Percentiles rank a stretch among this genome's conserved stretches.
These are phyloP conservation scores for Thyatira batis DNA, from an alignment of 2,888 invertebrate genomes.

Conservation along the genomic window DNA sequence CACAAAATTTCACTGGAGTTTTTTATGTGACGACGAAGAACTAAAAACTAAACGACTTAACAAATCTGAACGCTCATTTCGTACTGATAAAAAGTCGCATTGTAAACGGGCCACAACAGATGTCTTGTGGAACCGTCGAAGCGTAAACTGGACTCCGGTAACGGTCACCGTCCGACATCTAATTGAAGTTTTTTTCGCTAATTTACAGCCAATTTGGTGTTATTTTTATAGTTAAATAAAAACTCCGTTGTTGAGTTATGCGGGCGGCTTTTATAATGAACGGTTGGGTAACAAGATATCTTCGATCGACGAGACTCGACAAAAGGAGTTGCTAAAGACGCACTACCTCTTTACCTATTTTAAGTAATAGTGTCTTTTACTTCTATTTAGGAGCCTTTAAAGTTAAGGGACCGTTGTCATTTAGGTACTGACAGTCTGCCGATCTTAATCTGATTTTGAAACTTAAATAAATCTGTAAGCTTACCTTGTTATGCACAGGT, in stretches of 20 bases:
- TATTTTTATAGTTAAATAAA: slow-evolving; percentile 4
- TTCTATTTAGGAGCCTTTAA: too few relatives aligned
- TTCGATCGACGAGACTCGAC: not conserved
- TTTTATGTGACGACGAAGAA: not conserved
- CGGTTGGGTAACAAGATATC: not conserved
- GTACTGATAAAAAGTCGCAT: not conserved
- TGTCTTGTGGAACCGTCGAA: slow-evolving; percentile 5
- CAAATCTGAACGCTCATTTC: not conserved
- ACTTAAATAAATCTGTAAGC: too few relatives aligned
- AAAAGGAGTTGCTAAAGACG: too few relatives aligned
- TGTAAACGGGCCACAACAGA: not conserved
- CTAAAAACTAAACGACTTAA: not conserved
- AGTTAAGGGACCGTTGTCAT: too few relatives aligned
- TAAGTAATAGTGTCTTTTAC: too few relatives aligned
- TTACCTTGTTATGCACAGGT: too few relatives aligned
- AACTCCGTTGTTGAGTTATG: not conserved
- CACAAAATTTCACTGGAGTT: too few relatives aligned
- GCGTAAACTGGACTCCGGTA: slow-evolving; percentile 5
- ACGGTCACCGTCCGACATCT: slow-evolving; percentile 10
- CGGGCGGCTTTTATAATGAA: not conserved
- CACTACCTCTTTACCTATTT: too few relatives aligned
- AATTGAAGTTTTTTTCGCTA: slow-evolving; percentile 16
- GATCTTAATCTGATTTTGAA: too few relatives aligned
- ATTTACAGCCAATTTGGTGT: slow-evolving; percentile 13
- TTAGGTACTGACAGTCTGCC: too few relatives aligned